Conservation (phyloP, 2,113 vertebrate species). For the Eonycteris spelaea region DNA sequence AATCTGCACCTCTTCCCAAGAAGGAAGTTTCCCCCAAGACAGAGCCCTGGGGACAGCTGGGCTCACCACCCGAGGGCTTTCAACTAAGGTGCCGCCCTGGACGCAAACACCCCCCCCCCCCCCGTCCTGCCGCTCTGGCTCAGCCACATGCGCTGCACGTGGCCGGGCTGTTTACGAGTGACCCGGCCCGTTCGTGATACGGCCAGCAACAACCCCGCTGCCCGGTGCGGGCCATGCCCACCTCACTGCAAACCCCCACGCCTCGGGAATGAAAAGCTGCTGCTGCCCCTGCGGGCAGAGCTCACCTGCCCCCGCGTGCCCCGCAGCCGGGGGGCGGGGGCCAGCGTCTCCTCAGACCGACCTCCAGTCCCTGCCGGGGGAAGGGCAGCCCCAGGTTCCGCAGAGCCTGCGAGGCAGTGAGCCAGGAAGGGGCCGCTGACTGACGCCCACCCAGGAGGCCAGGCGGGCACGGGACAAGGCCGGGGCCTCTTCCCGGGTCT, state of each 20-base stretch:
- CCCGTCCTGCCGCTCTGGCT: neutral
- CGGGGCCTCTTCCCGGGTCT: constrained; percentile 65
- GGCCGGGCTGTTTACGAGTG: neutral
- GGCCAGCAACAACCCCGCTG: neutral
- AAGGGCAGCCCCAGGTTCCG: neutral
- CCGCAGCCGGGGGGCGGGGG: neutral
- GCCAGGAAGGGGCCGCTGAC: rapidly evolving
- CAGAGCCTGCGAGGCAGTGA: neutral
- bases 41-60: neutral
- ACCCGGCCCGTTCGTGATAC: rapidly evolving
- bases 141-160: neutral
- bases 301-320: neutral
- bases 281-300: rapidly evolving
- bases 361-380: neutral
- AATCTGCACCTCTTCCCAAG: neutral
- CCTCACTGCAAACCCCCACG: neutral
- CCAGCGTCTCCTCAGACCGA: neutral
- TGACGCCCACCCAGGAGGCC: neutral
- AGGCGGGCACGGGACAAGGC: neutral
- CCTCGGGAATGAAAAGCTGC: rapidly evolving
- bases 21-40: neutral
- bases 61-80: neutral
- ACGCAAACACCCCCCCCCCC: neutral
- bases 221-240: rapidly evolving
- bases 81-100: neutral